A percentile compares a stretch with the other conserved stretches of the same genome.
Evolutionary conservation across 1,140 invertebrate genomes (phyloP).

Genomic region (Pseudomyrmex pallidus): DNA sequence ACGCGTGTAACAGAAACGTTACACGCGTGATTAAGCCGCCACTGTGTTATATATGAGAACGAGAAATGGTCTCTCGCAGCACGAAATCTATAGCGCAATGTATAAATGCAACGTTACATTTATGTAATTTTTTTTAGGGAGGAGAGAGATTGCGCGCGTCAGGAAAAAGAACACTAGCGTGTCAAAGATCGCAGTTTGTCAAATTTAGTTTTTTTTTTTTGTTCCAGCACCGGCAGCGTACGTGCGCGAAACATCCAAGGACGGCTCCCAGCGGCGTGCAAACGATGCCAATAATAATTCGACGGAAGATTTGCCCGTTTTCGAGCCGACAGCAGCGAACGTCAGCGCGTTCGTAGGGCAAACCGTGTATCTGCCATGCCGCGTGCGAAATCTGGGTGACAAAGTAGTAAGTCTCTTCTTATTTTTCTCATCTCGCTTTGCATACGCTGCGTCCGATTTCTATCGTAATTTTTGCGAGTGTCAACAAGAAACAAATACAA

Average conservation of each 20-base stretch:
- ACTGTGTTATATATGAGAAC: background rate
- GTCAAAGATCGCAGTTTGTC: background rate
- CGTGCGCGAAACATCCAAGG: conserved; percentile 71
- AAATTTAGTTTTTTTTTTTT: conserved; percentile 31
- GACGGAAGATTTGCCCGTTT: conserved; percentile 78
- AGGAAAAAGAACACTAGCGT: too few species aligned
- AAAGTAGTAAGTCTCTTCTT: conserved; percentile 86
- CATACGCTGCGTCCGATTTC: background rate
- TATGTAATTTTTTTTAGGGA: background rate
- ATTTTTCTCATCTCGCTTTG: background rate
- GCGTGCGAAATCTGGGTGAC: conserved; percentile 87
- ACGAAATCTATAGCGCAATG: too few species aligned
- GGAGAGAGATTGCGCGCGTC: background rate
- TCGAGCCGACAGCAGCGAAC: conserved; percentile 84
- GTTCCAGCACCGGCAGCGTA: conserved; percentile 75
- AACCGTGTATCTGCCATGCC: conserved; percentile 87
- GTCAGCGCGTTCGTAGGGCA: conserved; percentile 86
- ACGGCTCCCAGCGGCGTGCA: conserved; percentile 62
- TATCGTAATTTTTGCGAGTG: too few species aligned
- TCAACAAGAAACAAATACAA: too few species aligned
- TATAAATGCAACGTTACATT: too few species aligned
- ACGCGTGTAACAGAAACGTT: background rate
- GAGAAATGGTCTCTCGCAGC: too few species aligned
- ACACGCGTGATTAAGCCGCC: conserved; percentile 3
- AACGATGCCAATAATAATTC: conserved; percentile 71